phyloP scores from a whole-genome alignment of 2,888 invertebrate species.

The Aromia moschata region DNA sequence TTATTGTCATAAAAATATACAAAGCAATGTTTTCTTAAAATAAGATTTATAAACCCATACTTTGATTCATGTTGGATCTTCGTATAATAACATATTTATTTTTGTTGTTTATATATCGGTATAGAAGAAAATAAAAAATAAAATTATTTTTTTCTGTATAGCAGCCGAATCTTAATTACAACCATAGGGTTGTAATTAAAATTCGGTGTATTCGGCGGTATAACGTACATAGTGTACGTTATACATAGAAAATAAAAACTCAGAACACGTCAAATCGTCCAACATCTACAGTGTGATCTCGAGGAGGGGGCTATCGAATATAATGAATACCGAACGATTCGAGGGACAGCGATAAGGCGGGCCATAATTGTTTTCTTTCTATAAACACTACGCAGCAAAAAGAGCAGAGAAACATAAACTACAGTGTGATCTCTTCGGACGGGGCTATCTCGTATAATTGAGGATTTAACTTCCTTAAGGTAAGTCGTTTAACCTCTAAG shows the following conservation, averaged over 20 bases:
- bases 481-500: too few relatives aligned
- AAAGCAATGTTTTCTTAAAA: background rate
- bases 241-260: background rate
- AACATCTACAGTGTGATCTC: slow-evolving; percentile 4
- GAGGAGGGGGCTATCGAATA: slow-evolving; percentile 4
- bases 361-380: background rate
- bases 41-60: background rate
- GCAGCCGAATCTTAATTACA: background rate
- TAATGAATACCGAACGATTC: background rate
- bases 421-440: slow-evolving; percentile 1
- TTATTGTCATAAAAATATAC: background rate
- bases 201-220: too few relatives aligned
- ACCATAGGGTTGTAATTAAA: too few relatives aligned
- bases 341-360: background rate
- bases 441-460: too few relatives aligned
- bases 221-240: too few relatives aligned
- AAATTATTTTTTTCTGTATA: background rate
- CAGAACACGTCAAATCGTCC: background rate
- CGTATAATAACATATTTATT: background rate
- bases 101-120: background rate
- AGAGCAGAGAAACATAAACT: background rate
- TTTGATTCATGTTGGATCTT: background rate
- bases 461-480: too few relatives aligned
- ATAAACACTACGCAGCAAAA: slow-evolving; percentile 1
- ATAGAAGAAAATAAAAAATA: background rate